Evolutionary conservation across 2,888 invertebrate species (phyloP).

Genomic region (Zelleria hepariella): DNA sequence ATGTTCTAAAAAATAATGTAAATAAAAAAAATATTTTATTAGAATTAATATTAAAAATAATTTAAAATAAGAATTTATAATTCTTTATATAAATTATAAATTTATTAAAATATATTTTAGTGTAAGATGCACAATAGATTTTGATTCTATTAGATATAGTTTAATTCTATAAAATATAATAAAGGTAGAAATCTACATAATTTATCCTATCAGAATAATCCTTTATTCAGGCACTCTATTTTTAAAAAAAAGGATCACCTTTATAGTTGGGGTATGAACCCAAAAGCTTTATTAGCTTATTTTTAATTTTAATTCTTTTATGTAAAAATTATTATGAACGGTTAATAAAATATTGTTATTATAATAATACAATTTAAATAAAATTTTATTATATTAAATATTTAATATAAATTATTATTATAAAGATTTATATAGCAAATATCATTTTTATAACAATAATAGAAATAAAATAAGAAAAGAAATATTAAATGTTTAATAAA

Average conservation of each 20-base stretch:
- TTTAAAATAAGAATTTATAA: conserved; percentile 70
- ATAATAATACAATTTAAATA: conserved; percentile 10
- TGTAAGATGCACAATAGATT: conserved; percentile 75
- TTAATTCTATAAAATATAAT: conserved; percentile 76
- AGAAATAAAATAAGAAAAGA: conserved; percentile 12
- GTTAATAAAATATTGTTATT: conserved; percentile 18
- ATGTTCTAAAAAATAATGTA: conserved; percentile 63
- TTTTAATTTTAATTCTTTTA: conserved; percentile 35
- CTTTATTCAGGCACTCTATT: conserved; percentile 64
- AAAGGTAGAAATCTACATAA: conserved; percentile 59
- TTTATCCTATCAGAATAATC: conserved; percentile 63
- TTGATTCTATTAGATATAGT: conserved; percentile 74
- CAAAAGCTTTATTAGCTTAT: conserved; percentile 74
- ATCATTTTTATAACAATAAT: conserved; percentile 11
- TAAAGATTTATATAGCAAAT: too few species aligned
- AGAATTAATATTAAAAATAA: conserved; percentile 54
- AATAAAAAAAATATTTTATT: conserved; percentile 66
- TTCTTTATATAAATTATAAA: conserved; percentile 45
- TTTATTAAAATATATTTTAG: conserved; percentile 63
- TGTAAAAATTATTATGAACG: conserved; percentile 26
- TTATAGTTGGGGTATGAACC: conserved; percentile 75
- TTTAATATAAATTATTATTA: conserved; percentile 22
- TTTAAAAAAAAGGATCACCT: conserved; percentile 58
- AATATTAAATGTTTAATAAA: conserved; percentile 11
- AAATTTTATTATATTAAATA: conserved; percentile 23